These are phyloP conservation scores for Synchiropus splendidus DNA, from an alignment of 2,113 vertebrate genomes.

Conservation along the genomic window DNA sequence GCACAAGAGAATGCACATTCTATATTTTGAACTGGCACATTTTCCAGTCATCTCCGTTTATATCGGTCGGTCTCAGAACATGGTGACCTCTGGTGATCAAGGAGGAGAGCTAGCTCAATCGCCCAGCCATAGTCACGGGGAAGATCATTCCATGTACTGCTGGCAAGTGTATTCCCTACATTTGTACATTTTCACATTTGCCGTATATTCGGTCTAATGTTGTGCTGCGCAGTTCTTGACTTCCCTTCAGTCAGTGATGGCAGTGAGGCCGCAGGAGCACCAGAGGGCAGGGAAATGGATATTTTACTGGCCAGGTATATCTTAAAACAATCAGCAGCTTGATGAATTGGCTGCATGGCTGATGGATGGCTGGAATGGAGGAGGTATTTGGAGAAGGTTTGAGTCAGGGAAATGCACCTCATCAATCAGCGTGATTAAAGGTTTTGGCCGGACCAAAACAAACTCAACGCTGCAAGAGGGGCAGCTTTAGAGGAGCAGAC, in stretches of 20 bases:
- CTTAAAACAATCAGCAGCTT: constrained; percentile 56
- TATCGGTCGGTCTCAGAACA: too few species aligned
- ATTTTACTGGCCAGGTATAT: constrained; percentile 56
- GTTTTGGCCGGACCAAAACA: constrained; percentile 50
- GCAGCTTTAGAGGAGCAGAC: constrained; percentile 47
- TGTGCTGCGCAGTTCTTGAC: too few species aligned
- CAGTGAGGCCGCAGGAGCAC: constrained; percentile 7
- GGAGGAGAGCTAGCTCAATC: too few species aligned
- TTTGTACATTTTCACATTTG: too few species aligned
- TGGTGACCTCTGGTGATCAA: too few species aligned
- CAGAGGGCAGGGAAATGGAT: constrained; percentile 45
- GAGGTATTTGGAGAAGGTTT: constrained; percentile 54
- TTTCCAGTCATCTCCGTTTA: too few species aligned
- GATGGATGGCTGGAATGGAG: constrained; percentile 51
- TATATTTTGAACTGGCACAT: too few species aligned
- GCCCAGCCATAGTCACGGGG: too few species aligned
- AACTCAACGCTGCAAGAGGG: constrained; percentile 37
- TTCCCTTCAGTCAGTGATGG: constrained; percentile 1
- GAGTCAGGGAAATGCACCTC: constrained; percentile 60
- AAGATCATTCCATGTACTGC: too few species aligned
- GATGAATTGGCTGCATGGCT: constrained; percentile 52
- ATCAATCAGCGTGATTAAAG: constrained; percentile 62
- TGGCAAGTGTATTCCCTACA: too few species aligned
- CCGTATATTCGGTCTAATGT: too few species aligned
- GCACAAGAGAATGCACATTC: too few species aligned